Evolutionary conservation across 2,797 vertebrate species (phyloP).

Genomic region (Nothura maculosa): DNA sequence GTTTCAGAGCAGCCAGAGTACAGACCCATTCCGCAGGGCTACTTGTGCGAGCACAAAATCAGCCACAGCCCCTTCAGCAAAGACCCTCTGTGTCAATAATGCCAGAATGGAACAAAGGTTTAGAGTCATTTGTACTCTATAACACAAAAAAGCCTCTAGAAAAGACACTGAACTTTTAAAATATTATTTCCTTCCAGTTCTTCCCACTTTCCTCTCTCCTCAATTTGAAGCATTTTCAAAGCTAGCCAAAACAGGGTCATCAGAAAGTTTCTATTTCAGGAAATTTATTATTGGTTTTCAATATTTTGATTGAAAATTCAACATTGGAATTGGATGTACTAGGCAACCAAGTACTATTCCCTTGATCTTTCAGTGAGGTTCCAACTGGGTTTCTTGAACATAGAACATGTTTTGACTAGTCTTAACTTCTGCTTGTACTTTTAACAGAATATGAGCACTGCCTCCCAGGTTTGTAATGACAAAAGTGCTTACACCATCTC

Average conservation of each 20-base stretch:
- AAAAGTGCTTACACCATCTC: background rate
- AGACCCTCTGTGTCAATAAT: background rate
- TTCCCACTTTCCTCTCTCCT: background rate
- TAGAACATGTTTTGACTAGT: background rate
- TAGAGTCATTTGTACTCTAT: background rate
- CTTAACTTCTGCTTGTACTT: background rate
- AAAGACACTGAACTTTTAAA: background rate
- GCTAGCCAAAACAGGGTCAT: background rate
- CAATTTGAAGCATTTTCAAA: background rate
- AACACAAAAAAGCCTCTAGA: background rate
- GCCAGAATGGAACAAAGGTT: background rate
- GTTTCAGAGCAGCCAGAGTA: background rate
- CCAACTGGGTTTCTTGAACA: background rate
- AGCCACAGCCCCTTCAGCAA: background rate
- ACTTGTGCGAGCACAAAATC: background rate
- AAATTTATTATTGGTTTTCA: background rate
- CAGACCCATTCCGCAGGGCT: background rate
- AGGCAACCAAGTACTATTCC: background rate
- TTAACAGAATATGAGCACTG: background rate
- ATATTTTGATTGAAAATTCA: background rate
- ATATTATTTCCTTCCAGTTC: background rate
- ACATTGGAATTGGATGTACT: background rate
- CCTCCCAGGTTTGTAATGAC: background rate
- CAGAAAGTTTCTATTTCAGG: background rate
- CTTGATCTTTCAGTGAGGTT: background rate